phyloP scores from a whole-genome alignment of 2,888 invertebrate species.

The Orthosia incerta region DNA sequence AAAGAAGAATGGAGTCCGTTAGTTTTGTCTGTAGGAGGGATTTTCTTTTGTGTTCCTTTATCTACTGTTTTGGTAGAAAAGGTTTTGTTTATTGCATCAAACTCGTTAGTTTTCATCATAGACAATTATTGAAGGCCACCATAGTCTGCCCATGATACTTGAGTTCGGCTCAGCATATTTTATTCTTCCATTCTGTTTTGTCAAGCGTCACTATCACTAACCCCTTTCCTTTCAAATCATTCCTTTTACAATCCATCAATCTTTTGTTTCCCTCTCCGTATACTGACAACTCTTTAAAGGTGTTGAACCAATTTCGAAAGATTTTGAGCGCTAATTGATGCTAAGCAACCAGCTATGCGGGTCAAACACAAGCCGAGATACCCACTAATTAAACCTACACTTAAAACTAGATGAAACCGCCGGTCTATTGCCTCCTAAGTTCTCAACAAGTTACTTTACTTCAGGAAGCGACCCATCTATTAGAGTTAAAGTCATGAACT shows the following conservation, averaged over 20 bases:
- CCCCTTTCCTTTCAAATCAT: not conserved
- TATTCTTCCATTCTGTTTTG: not conserved
- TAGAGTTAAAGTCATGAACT: constrained; percentile 14
- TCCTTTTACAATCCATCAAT: not conserved
- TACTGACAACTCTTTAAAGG: not conserved
- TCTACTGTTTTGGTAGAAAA: not conserved
- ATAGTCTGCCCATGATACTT: not conserved
- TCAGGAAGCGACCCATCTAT: constrained; percentile 29
- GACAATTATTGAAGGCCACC: not conserved
- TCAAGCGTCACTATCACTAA: too few relatives aligned
- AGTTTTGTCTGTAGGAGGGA: constrained; percentile 8
- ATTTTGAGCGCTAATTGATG: constrained; percentile 21
- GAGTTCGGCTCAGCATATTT: not conserved
- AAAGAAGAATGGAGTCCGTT: constrained; percentile 18
- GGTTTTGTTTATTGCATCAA: constrained; percentile 17
- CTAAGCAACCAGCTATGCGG: constrained; percentile 25
- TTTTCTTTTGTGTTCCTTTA: constrained; percentile 20
- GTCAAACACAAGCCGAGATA: not conserved
- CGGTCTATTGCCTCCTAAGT: not conserved
- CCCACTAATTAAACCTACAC: constrained; percentile 1
- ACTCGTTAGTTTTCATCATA: constrained; percentile 11
- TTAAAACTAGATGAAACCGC: constrained; percentile 5
- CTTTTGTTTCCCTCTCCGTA: not conserved
- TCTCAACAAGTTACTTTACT: constrained; percentile 11
- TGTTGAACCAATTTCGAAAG: constrained; percentile 11